phyloP scores from a whole-genome alignment of 2,113 vertebrate genomes.

The Spea bombifrons region DNA sequence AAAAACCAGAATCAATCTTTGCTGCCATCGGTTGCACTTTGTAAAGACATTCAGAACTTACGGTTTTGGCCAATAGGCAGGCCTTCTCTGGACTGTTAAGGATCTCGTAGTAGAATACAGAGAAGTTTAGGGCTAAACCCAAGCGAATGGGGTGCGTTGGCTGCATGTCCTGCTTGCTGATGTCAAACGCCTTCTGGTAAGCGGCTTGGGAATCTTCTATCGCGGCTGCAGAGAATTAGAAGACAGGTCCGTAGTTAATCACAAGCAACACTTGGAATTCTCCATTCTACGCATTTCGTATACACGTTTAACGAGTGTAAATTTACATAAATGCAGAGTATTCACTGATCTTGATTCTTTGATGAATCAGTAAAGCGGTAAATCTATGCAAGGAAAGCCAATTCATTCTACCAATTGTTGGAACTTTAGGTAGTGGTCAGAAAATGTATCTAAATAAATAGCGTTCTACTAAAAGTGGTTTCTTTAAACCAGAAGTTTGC shows the following conservation, averaged over 20 bases:
- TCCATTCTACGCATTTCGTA: not conserved
- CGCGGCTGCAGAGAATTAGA: slow-evolving; percentile 64
- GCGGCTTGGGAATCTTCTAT: slow-evolving; percentile 85
- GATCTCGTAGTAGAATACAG: slow-evolving; percentile 98
- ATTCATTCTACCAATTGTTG: too few species aligned
- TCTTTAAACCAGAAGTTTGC: too few species aligned
- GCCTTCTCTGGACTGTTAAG: slow-evolving; percentile 89
- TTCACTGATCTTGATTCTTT: too few species aligned
- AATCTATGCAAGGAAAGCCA: too few species aligned
- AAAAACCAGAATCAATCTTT: too few species aligned
- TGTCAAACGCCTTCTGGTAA: slow-evolving; percentile 84
- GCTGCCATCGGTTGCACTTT: too few species aligned
- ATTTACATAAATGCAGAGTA: too few species aligned
- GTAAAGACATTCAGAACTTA: slow-evolving; percentile 54
- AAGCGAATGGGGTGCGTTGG: slow-evolving; percentile 95
- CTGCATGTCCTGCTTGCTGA: slow-evolving; percentile 86
- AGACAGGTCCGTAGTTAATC: not conserved
- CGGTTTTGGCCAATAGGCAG: slow-evolving; percentile 88
- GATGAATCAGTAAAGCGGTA: too few species aligned
- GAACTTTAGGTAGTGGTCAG: too few species aligned
- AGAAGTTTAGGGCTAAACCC: slow-evolving; percentile 97
- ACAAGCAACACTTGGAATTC: not conserved
- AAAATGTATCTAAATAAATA: too few species aligned
- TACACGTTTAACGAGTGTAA: not conserved
- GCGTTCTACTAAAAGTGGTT: too few species aligned